Base-by-base conservation (phyloP, 2,888 invertebrate genomes). In the Ophion slaviceki region DNA sequence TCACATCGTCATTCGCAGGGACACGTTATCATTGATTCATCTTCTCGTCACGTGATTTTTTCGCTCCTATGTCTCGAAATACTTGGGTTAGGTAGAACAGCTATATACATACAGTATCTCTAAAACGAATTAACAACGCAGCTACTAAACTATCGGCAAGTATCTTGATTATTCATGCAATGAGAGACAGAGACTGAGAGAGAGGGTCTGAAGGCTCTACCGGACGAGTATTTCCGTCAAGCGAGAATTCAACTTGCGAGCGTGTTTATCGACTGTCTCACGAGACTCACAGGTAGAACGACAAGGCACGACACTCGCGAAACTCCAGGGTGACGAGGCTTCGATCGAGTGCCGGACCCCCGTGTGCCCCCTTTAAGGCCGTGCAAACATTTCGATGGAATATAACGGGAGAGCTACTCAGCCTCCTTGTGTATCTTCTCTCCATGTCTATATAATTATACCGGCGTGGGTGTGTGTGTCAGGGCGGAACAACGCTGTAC, bases 251-350 rank as follows among this genome's bases (percentile, higher is more conserved):
- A 70, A 85, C 82, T 80, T 76, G 59, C 71, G 76, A 76, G 80
- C 66, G 77, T 76, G 84, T 76, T 80, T 83, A 79, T 83, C 82
- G 82, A 74, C 78, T 78, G 82, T 78, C 78, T 83, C 78, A 78
- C 72, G 78, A 82, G 82, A 82, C 72, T 71, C 45, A 53, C 40
- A 53, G 62, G 28, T 67, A 17, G 28, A 20, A 24, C 36, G 70
- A 32, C 68, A 78, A 40, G 67, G 68, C 77, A 77, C 24, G 82
- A 83, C 45, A 59, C 78, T 74, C 72, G 72, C 72, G 78, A 62
- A 79, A 72, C 68, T 62, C 24, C 62, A 72, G 61, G 47, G 78
- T 53, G 71, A 62, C 71, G 72, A 8, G 28, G 47, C 67, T 57
- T 70, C 75, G 78, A 84, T 84, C 70, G 80, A 80, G 70, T 66